These are phyloP conservation scores for Hyphantria cunea DNA, from an alignment of 1,140 invertebrate genomes.

Conservation along the genomic window DNA sequence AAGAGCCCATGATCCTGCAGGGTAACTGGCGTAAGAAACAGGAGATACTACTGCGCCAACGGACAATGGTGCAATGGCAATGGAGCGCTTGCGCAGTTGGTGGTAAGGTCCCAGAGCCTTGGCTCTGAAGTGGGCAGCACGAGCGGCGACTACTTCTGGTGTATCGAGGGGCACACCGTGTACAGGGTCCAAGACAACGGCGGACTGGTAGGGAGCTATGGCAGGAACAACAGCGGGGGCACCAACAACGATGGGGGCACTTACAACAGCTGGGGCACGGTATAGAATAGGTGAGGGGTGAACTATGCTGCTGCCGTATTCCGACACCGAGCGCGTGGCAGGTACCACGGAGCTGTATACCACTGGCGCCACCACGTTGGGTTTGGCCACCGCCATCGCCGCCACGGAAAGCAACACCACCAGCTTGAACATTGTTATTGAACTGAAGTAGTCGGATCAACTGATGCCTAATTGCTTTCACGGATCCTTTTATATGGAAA, in stretches of 20 bases:
- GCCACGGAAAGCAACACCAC: constrained; percentile 68
- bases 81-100: constrained; percentile 18
- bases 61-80: constrained; percentile 44
- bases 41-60: constrained; percentile 34
- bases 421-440: constrained; percentile 76
- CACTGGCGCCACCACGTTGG: constrained; percentile 59
- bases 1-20: background rate
- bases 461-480: constrained; percentile 52
- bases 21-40: background rate
- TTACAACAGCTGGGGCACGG: constrained; percentile 5
- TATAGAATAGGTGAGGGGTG: constrained; percentile 54
- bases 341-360: constrained; percentile 48
- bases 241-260: too few relatives aligned
- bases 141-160: constrained; percentile 76
- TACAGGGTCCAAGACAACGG: constrained; percentile 62
- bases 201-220: constrained; percentile 66
- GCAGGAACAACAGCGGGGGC: constrained; percentile 25
- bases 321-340: constrained; percentile 57
- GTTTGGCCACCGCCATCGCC: constrained; percentile 72
- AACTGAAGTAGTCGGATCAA: constrained; percentile 58
- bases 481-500: constrained; percentile 59
- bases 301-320: constrained; percentile 67
- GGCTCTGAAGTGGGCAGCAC: constrained; percentile 72
- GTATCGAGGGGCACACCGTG: constrained; percentile 74
- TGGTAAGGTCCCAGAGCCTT: constrained; percentile 53